Base-by-base conservation (phyloP, 2,888 invertebrate species). In the Cabera pusaria region DNA sequence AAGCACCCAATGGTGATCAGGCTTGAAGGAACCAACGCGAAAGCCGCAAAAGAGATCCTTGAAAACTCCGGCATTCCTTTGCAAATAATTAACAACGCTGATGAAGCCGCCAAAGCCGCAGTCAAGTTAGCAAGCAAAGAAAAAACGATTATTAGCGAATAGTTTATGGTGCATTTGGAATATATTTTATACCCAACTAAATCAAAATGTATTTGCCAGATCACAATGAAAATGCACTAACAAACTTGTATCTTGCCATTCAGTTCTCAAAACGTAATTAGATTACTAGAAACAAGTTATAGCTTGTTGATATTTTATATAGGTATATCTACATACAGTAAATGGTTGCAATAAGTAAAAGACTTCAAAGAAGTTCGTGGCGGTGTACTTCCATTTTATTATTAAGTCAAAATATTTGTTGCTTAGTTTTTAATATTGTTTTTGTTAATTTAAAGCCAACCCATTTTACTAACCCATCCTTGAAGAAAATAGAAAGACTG, bases 1-100 rank as follows among this genome's bases (percentile, higher is more conserved):
- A 92, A 93, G 62, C 92, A 98, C 40, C 99, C 99, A 0, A 87
- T 99, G 22, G 93, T 99, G 35, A 97, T 99, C 21, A 91, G 99
- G 59, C 85, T 99, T 37, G 98, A 98, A 92, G 99, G 99, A 33
- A 98, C 97, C 7, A 98, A 98, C 82, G 96, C 97, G 0, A 82
- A 78, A 0, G 93, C 93, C 64, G 99, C 98, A 0, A 95, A 93
- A 61, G 91, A 92, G 64, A 93, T 98, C 51, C 91, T 99, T 7
- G 87, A 92, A 43, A 92, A 95, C 29, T 98, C 98, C 22, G 95
- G 95, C 3, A 88, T 99, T 28, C 92, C 95, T 9, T 94, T 99
- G 49, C 90, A 92, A 35, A 93, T 96, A 12, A 97, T 98, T 3
- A 90, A 90, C 45, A 93, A 97, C 78, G 92, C 99, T 41, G 98